Base-by-base conservation (phyloP, 92 coral and sea anemone genomes). In the Palythoa grandiflora region DNA sequence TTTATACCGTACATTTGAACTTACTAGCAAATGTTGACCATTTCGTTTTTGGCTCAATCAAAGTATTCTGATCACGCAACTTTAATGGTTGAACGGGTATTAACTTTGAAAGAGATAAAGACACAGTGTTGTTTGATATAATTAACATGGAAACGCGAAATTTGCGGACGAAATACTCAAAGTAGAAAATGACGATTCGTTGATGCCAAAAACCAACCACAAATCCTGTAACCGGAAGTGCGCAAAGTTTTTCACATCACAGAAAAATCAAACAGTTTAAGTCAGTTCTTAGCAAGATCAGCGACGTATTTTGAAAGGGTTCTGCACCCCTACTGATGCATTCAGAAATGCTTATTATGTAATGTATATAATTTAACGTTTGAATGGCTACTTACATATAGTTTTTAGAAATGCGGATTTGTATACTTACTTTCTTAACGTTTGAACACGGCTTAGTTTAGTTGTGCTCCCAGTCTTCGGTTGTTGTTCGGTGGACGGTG, bases 401-500 rank as follows among this genome's bases (percentile, higher is more conserved):
- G 20, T 7, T 52, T 80, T 39, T 39, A 4, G n/a, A 81, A 66
- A 2, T 50, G 54, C 68, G 66, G 77, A 70, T 79, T 44, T 2
- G 36, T 35, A 70, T 63, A 88, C 98, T 87, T 88, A 95, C 98
- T 91, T 91, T 78, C 84, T 93, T 11, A 95, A 61, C 4, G 94
- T 87, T 83, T 80, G 91, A 16, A 94, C 96, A 3, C 98, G 91
- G 60, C 57, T 89, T 12, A 93, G 89, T 39, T 87, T 90, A 88
- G 85, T 87, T 17, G 75, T 81, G 12, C 28, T 81, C 28, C 37
- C 74, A 5, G 21, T 65, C 40, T 17, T 68, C 66, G 75, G 86
- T 15, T 68, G 75, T 15, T 81, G 66, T 81, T 81, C 86, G 21
- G 37, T 68, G 63, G 10, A 28, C 5, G 86, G 86, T 13, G 86